phyloP scores from a whole-genome alignment of 2,888 invertebrate genomes.

The Polylopha cassiicola region DNA sequence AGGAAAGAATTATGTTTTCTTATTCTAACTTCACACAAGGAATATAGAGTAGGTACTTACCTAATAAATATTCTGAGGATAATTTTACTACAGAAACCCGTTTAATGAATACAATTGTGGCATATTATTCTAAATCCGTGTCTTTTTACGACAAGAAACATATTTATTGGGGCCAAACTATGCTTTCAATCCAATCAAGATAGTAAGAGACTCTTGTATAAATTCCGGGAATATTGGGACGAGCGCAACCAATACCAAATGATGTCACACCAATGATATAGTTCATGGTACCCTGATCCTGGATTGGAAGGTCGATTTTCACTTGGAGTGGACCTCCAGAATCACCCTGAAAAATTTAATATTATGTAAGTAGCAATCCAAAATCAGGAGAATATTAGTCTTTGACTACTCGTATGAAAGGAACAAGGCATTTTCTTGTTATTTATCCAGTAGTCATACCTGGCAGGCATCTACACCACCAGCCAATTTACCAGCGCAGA shows the following conservation, averaged over 20 bases:
- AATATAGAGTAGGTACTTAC: too few species aligned
- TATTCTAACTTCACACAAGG: too few species aligned
- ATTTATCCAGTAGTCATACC: slow-evolving; percentile 39
- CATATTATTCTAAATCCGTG: too few species aligned
- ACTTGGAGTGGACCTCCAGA: slow-evolving; percentile 83
- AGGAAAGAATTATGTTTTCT: too few species aligned
- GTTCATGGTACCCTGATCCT: slow-evolving; percentile 37
- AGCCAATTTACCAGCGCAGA: slow-evolving; percentile 53
- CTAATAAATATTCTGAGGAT: too few species aligned
- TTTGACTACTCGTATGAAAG: background rate
- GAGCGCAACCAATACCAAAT: slow-evolving; percentile 51
- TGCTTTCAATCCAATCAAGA: slow-evolving; percentile 53
- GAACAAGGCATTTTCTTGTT: background rate
- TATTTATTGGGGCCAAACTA: slow-evolving; percentile 43
- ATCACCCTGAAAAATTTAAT: slow-evolving; percentile 75
- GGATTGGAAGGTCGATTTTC: slow-evolving; percentile 33
- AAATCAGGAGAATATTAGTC: background rate
- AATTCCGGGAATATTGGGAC: slow-evolving; percentile 44
- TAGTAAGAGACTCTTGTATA: slow-evolving; percentile 54
- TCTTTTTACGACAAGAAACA: too few species aligned
- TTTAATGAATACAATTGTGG: too few species aligned
- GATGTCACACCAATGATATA: slow-evolving; percentile 54
- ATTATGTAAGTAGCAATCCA: background rate
- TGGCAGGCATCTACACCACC: slow-evolving; percentile 59
- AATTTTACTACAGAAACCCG: too few species aligned